These are phyloP conservation scores for Dolichomitus sp. DNA, from an alignment of 2,888 invertebrate genomes.

Conservation along the genomic window DNA sequence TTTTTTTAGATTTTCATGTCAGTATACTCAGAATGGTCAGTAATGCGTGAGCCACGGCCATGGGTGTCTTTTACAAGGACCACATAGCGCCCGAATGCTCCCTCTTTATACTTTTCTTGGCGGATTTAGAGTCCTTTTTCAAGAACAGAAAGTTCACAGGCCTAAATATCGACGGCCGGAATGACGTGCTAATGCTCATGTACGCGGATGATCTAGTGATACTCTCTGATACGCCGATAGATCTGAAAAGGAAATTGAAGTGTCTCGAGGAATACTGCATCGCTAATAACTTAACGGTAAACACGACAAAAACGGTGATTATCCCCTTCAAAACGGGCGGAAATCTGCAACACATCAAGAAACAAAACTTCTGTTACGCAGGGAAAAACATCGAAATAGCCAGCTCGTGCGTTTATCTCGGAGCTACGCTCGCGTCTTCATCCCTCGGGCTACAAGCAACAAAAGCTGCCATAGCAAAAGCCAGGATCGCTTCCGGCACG, in stretches of 20 bases:
- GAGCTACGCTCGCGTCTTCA: conserved; percentile 38
- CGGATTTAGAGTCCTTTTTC: conserved; percentile 56
- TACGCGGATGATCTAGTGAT: conserved; percentile 69
- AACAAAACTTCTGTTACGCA: conserved; percentile 39
- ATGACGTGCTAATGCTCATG: conserved; percentile 48
- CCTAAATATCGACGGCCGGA: conserved; percentile 41
- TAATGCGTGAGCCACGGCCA: no score
- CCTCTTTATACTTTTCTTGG: no score
- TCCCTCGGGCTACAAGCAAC: conserved; percentile 24
- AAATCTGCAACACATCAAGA: background rate
- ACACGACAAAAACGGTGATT: conserved; percentile 69
- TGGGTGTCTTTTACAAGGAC: no score
- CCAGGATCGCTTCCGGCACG: conserved; percentile 31
- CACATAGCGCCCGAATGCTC: no score
- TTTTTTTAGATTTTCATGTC: no score
- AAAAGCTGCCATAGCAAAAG: conserved; percentile 19
- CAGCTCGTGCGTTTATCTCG: conserved; percentile 31
- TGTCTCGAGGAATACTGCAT: conserved; percentile 48
- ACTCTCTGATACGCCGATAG: conserved; percentile 36
- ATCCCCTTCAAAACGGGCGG: conserved; percentile 64
- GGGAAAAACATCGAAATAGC: conserved; percentile 58
- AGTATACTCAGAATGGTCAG: no score
- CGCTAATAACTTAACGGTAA: conserved; percentile 64
- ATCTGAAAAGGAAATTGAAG: conserved; percentile 57
- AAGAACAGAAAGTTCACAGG: conserved; percentile 39